These are phyloP conservation scores for Drosophila mayaguana DNA, from an alignment of 2,888 invertebrate genomes.

Conservation along the genomic window DNA sequence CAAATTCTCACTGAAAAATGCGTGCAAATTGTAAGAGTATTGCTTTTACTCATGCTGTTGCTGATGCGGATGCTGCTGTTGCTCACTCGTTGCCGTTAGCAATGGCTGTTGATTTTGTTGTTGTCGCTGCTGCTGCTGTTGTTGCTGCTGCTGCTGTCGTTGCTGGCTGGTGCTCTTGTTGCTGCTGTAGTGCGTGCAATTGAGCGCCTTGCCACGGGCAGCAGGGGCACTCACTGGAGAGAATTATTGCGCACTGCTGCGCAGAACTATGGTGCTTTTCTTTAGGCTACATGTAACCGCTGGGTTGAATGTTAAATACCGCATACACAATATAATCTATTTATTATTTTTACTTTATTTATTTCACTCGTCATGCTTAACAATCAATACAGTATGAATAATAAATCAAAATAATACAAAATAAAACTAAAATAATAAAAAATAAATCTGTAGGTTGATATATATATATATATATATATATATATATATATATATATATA, in stretches of 20 bases:
- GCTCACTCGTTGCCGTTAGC: neutral
- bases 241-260: neutral
- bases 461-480: no score
- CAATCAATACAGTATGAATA: no score
- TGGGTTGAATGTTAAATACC: no score
- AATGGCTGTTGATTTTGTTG: neutral
- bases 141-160: slow-evolving; percentile 31
- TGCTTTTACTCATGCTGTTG: slow-evolving; percentile 25
- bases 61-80: slow-evolving; percentile 31
- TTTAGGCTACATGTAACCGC: no score
- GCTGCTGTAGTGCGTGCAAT: slow-evolving; percentile 32
- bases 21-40: slow-evolving; percentile 62
- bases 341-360: no score
- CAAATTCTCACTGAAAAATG: slow-evolving; percentile 67
- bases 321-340: no score
- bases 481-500: no score
- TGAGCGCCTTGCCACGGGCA: slow-evolving; percentile 12
- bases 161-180: slow-evolving; percentile 17
- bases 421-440: no score
- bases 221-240: slow-evolving; percentile 26
- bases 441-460: no score
- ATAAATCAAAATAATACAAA: no score
- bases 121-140: slow-evolving; percentile 13
- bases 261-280: neutral
- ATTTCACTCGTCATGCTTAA: no score